These are phyloP conservation scores for Cepaea hortensis DNA, from an alignment of 2,888 invertebrate species.

Conservation along the genomic window DNA sequence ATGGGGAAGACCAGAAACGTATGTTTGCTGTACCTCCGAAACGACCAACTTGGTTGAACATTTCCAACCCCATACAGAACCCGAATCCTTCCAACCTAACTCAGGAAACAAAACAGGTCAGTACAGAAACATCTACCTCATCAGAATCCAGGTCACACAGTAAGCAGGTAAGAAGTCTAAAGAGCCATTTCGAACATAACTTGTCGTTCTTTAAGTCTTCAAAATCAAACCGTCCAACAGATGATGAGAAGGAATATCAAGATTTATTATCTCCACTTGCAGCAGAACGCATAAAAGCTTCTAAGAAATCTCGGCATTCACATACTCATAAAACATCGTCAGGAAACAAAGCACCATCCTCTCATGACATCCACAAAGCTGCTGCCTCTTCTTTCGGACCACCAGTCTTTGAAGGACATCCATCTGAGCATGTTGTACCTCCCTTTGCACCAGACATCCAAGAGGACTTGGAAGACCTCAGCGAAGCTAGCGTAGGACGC, in stretches of 20 bases:
- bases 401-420: slow-evolving; percentile 27
- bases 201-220: background rate
- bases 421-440: slow-evolving; percentile 27
- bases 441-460: slow-evolving; percentile 28
- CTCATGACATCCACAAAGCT: background rate
- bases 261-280: slow-evolving; percentile 34
- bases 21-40: background rate
- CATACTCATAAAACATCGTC: background rate
- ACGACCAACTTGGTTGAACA: background rate
- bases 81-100: background rate
- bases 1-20: background rate
- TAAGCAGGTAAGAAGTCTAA: background rate
- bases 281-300: slow-evolving; percentile 19
- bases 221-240: background rate
- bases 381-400: background rate
- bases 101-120: background rate
- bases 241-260: slow-evolving; percentile 38
- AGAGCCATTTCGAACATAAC: slow-evolving; percentile 33
- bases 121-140: background rate
- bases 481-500: background rate
- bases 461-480: slow-evolving; percentile 2
- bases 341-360: background rate
- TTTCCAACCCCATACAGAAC: background rate
- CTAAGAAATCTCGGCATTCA: slow-evolving; percentile 14
- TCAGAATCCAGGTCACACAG: slow-evolving; percentile 7